Base-by-base conservation (phyloP, 2,888 invertebrate species). In the Macaria notata region DNA sequence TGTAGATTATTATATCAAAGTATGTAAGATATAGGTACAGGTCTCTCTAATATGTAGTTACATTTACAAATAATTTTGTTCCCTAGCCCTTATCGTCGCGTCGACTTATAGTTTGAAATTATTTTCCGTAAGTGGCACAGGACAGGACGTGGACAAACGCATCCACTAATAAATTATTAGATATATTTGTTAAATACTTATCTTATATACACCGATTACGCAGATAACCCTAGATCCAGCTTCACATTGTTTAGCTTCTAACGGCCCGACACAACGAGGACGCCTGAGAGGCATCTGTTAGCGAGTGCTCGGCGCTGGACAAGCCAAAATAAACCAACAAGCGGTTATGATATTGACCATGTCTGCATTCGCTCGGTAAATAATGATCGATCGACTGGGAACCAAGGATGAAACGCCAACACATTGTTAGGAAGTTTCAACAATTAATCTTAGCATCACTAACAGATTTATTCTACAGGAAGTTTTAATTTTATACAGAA, bases 271-370 rank as follows among this genome's bases (percentile, higher is more conserved):
- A 45, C 38, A 47, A 73, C 75, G 68, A 79, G 85, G 81, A 80
- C 83, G 76, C 62, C 81, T 81, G 82, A 65, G 61, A 65, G 68
- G 64, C 72, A 76, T 84, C 84, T 73, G 79, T 81, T 78, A 71
- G 64, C 79, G 69, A 69, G 68, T 70, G 66, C 62, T 71, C 66
- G 68, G 71, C 73, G 75, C 79, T 79, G 69, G 79, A 80, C 78
- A 74, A 65, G 78, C 73, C 78, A 78, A 85, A 81, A 84, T 81
- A 86, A 86, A 85, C 83, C 75, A 68, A 64, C 64, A 60, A 60
- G 61, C 63, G 74, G 79, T 84, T 83, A 82, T 83, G 79, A 78
- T 75, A 76, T 76, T 76, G 69, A 74, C 71, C 74, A 73, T 73
- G 65, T 71, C 64, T 63, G 53, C 31, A 48, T 52, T 36, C 33